phyloP scores from a whole-genome alignment of 1,140 invertebrate species.

The Caenorhabditis elegans region DNA sequence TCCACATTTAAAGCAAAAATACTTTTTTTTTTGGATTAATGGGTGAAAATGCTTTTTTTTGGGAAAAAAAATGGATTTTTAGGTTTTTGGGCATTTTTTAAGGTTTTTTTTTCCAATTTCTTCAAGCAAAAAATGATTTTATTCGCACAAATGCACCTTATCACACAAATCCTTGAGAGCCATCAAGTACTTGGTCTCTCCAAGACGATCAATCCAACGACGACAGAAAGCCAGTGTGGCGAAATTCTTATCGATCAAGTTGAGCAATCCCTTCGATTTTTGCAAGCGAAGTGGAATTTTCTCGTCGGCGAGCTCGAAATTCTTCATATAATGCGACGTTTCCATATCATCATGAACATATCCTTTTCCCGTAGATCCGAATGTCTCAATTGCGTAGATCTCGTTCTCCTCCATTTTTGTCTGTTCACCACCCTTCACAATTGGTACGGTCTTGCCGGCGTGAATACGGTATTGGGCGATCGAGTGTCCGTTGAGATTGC shows the following conservation, averaged over 20 bases:
- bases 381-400: conserved; percentile 99
- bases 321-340: conserved; percentile 99
- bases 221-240: conserved; percentile 97
- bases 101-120: too few species aligned
- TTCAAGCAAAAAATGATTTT: too few species aligned
- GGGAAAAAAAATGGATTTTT: too few species aligned
- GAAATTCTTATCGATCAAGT: conserved; percentile 96
- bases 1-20: too few species aligned
- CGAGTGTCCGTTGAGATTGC: conserved; percentile 74
- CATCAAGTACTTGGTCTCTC: conserved; percentile 96
- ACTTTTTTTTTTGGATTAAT: too few species aligned
- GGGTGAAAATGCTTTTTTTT: too few species aligned
- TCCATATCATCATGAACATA: conserved; percentile 98
- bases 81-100: too few species aligned
- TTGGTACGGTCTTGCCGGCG: conserved; percentile 98
- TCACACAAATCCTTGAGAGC: conserved; percentile 97
- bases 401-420: conserved; percentile 83
- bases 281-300: conserved; percentile 55
- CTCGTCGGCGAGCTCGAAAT: conserved; percentile 83
- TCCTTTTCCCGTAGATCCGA: conserved; percentile 95
- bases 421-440: conserved; percentile 96
- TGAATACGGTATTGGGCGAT: conserved; percentile 75
- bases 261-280: conserved; percentile 78
- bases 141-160: too few species aligned
- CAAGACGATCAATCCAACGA: conserved; percentile 93